Evolutionary conservation across 2,797 vertebrate species (phyloP), one percentile per base, ranked within the genome.

Genomic region (Diceros bicornis): DNA sequence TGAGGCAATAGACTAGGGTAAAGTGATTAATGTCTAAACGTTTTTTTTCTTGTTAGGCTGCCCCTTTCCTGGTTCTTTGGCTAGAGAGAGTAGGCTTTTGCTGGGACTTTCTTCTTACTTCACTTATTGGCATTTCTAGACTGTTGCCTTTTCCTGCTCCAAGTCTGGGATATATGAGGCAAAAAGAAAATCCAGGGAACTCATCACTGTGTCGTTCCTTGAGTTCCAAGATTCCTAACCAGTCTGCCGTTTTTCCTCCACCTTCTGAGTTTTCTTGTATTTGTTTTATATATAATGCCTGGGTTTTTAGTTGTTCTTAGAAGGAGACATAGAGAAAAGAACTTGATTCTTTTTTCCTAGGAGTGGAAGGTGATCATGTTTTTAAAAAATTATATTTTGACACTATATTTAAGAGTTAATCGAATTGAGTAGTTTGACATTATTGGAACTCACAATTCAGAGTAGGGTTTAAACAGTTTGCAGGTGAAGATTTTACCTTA

Each of bases 331-430:
- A 77, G 50, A 34, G n/a, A 88, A 82, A 91, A 64, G 21, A 75
- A 74, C 6, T 93, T 77, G 1, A 79, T 34, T 90, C 18, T 1
- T 44, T 93, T 92, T 92, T 94, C 61, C 20, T 85, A 52, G 17
- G 5, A 93, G 20, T 84, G 21, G 47, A 79, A 81, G 29, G 37
- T 64, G 34, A 41, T 6, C 12, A 41, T 84, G 14, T 68, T 86
- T 95, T 86, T 59, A 17, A 88, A 91, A 74, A 23, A 8, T 55
- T 95, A 14, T 9, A 59, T 92, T 84, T 83, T 85, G 64, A 44
- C 23, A 82, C 4, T 72, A 0, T 85, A 89, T 86, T 89, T 96
- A 74, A 29, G 74, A 89, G 14, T 62, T 93, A 72, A 91, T 85
- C 71, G 29, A 66, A 77, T 41, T 44, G 55, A 16, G 55, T 86